Evolutionary conservation across 2,797 vertebrate species (phyloP).

Genomic region (Gallinago solitaria): DNA sequence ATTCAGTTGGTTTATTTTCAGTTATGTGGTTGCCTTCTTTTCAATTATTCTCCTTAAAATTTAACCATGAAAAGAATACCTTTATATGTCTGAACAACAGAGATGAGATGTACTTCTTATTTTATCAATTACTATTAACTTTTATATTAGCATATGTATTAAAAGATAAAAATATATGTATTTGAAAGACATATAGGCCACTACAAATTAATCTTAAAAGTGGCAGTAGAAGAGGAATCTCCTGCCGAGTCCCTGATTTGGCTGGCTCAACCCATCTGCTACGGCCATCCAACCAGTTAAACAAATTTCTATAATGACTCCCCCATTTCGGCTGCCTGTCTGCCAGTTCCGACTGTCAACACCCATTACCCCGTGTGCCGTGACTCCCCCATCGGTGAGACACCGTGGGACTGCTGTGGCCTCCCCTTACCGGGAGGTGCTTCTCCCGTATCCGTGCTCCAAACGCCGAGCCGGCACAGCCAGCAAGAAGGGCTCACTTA

Average conservation of each 20-base stretch:
- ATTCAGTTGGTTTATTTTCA: background rate
- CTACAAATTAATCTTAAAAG: background rate
- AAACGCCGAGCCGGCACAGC: background rate
- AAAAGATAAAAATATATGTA: background rate
- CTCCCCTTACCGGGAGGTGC: conserved; percentile 8
- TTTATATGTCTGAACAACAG: background rate
- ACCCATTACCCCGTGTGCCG: conserved; percentile 20
- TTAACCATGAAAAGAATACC: background rate
- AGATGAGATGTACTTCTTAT: background rate
- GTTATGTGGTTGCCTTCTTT: background rate
- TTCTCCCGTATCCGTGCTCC: conserved; percentile 21
- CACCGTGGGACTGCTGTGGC: conserved; percentile 16
- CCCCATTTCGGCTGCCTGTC: conserved; percentile 45
- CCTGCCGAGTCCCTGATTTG: background rate
- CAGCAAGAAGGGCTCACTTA: conserved; percentile 6
- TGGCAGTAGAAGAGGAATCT: background rate
- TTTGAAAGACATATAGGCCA: background rate
- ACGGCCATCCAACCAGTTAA: conserved; percentile 27
- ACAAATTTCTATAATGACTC: conserved; percentile 61
- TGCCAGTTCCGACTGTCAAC: conserved; percentile 63
- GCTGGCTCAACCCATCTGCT: conserved; percentile 31
- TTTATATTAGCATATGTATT: background rate
- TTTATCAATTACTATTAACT: background rate
- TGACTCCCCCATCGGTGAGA: conserved; percentile 19
- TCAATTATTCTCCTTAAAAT: background rate